phyloP scores from a whole-genome alignment of 1,140 invertebrate species.

The Temnothorax longispinosus region DNA sequence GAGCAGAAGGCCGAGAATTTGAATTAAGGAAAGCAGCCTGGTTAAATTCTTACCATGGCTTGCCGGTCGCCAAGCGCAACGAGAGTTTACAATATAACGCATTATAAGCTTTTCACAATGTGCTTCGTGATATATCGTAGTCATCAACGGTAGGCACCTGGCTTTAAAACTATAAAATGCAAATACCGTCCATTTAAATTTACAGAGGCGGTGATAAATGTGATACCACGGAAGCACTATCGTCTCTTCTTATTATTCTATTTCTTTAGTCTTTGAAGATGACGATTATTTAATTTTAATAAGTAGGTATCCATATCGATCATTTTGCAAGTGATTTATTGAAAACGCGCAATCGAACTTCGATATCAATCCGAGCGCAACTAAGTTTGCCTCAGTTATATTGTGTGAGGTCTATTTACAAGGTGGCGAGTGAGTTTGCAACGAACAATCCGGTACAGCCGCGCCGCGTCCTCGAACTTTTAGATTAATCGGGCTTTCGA shows the following conservation, averaged over 20 bases:
- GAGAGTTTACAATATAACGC: not conserved
- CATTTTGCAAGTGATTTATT: not conserved
- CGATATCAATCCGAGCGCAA: conserved; percentile 24
- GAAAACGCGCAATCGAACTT: not conserved
- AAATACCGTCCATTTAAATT: not conserved
- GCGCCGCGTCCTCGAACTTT: conserved; percentile 67
- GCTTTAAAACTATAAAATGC: not conserved
- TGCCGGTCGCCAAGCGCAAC: not conserved
- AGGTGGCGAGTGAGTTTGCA: conserved; percentile 58
- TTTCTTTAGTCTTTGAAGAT: not conserved
- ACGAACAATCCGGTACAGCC: conserved; percentile 29
- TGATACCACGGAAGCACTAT: not conserved
- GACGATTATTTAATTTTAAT: not conserved
- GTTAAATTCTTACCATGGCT: conserved; percentile 40
- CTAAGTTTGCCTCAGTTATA: conserved; percentile 37
- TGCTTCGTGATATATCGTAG: not conserved
- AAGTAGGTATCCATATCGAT: not conserved
- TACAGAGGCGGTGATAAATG: not conserved
- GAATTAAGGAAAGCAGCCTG: conserved; percentile 43
- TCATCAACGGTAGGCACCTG: not conserved
- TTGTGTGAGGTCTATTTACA: conserved; percentile 60
- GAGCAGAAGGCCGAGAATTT: conserved; percentile 22
- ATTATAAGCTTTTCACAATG: not conserved
- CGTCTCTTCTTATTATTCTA: not conserved
- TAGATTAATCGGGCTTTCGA: conserved; percentile 73